These are phyloP conservation scores for Chrysemys picta DNA, from an alignment of 2,113 vertebrate species.

Conservation along the genomic window DNA sequence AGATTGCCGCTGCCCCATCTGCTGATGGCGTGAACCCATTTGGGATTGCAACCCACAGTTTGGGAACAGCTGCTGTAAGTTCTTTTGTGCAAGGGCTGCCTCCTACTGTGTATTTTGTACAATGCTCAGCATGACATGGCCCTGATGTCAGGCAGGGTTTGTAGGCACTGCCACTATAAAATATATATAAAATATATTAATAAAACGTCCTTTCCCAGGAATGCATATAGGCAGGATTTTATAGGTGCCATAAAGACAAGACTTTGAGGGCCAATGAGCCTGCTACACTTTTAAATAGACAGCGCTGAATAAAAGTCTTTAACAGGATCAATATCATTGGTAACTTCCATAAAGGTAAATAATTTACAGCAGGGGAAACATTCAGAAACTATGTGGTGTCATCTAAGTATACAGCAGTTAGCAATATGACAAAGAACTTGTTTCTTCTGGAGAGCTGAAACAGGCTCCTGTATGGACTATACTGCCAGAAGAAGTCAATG, in stretches of 20 bases:
- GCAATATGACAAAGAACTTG: conserved; percentile 15
- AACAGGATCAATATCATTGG: background rate
- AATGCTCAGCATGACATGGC: background rate
- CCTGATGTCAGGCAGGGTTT: background rate
- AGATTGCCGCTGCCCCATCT: background rate
- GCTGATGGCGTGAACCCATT: background rate
- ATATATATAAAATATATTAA: background rate
- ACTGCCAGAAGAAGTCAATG: conserved; percentile 9
- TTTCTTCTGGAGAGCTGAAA: background rate
- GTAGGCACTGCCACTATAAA: background rate
- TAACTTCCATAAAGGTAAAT: background rate
- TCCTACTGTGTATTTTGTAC: too few species aligned
- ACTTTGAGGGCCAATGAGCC: conserved; percentile 23
- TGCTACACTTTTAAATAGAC: background rate
- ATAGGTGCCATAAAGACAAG: background rate
- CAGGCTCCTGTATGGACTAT: conserved; percentile 36
- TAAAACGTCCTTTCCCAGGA: background rate
- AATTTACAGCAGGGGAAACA: background rate
- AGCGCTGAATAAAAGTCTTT: background rate
- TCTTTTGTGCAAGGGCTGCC: background rate
- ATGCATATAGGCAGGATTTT: too few species aligned
- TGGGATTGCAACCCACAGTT: background rate
- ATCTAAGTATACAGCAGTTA: conserved; percentile 30
- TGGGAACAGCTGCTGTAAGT: background rate
- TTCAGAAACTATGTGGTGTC: background rate